Evolutionary conservation across 2,797 vertebrate species (phyloP).

Genomic region (Borostomias antarcticus): DNA sequence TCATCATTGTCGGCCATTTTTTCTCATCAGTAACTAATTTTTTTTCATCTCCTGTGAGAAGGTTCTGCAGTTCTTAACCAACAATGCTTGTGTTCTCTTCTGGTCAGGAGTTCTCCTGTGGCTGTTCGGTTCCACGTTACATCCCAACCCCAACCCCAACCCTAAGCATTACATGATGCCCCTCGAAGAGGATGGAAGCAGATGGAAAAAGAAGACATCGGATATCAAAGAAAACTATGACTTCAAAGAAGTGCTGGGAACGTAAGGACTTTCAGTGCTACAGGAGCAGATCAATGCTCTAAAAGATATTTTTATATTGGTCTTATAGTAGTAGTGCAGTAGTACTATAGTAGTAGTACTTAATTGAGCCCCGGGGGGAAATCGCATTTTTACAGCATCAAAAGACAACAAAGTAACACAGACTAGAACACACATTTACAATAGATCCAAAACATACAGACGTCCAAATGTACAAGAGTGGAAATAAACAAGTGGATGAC

Average conservation of each 20-base stretch:
- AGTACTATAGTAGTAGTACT: too few species aligned
- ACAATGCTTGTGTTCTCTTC: background rate
- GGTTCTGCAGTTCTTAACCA: slow-evolving; percentile 1
- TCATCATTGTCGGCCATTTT: background rate
- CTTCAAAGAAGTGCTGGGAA: slow-evolving; percentile 84
- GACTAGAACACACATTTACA: too few species aligned
- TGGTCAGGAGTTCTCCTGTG: slow-evolving; percentile 63
- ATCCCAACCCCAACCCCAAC: too few species aligned
- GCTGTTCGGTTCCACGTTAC: slow-evolving; percentile 61
- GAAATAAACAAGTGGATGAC: too few species aligned
- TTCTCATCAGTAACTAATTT: background rate
- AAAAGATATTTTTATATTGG: background rate
- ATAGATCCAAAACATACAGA: too few species aligned
- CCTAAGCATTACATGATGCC: slow-evolving; percentile 84
- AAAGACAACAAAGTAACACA: too few species aligned
- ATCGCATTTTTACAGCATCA: too few species aligned
- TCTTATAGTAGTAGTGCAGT: too few species aligned
- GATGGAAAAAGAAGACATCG: slow-evolving; percentile 84
- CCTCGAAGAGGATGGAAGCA: slow-evolving; percentile 81
- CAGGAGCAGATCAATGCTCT: background rate
- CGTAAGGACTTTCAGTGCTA: slow-evolving; percentile 68
- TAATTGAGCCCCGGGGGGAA: too few species aligned
- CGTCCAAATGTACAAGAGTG: too few species aligned
- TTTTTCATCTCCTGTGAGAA: background rate
- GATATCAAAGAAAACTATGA: slow-evolving; percentile 84